Percentiles rank a stretch among this genome's conserved stretches.
Conservation (phyloP, 2,113 vertebrate genomes). For the Mustela lutreola region DNA sequence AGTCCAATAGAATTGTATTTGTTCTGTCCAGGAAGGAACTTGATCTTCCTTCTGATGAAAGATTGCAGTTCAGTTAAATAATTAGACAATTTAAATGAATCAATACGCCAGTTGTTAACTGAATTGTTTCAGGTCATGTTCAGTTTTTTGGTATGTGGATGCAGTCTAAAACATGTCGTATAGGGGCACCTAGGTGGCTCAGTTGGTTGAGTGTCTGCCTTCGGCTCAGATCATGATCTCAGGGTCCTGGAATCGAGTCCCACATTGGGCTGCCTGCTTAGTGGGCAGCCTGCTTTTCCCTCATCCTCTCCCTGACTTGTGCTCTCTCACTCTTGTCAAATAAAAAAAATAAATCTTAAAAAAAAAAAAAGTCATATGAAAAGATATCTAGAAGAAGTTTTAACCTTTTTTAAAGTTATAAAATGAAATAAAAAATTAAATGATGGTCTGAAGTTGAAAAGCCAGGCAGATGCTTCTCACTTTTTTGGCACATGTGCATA, state of each 20-base stretch:
- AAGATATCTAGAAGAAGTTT: neutral
- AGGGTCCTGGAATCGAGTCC: neutral
- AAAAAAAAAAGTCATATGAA: neutral
- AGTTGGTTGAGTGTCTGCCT: neutral
- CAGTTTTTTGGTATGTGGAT: neutral
- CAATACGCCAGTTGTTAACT: neutral
- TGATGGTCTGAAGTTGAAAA: neutral
- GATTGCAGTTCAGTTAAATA: conserved; percentile 5
- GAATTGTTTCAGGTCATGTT: neutral
- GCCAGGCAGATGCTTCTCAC: neutral
- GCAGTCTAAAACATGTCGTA: neutral
- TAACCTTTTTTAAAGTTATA: neutral
- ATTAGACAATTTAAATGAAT: neutral
- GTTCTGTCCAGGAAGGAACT: conserved; percentile 27
- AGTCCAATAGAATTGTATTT: neutral
- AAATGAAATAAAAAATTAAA: neutral
- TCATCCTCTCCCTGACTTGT: neutral
- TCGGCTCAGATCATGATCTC: neutral
- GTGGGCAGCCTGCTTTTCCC: neutral
- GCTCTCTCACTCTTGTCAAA: neutral
- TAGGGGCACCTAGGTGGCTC: too few relatives aligned
- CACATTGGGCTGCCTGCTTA: neutral
- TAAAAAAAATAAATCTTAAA: neutral
- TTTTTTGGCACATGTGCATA: neutral
- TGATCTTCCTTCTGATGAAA: conserved; percentile 38